phyloP scores from a whole-genome alignment of 2,113 vertebrate genomes.

The Alethe castanea region DNA sequence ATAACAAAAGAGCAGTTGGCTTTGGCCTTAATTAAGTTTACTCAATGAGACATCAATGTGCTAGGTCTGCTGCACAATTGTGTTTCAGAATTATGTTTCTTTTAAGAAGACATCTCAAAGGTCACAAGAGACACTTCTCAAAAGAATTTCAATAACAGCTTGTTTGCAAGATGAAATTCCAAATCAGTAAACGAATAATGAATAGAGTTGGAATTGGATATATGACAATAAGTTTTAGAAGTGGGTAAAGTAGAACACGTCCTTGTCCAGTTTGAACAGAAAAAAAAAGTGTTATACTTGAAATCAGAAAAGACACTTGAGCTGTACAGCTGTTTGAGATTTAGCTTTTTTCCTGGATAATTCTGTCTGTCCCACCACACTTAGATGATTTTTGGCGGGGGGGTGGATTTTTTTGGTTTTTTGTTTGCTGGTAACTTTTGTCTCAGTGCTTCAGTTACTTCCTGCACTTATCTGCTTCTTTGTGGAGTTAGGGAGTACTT shows the following conservation, averaged over 20 bases:
- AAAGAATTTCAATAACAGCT: conserved; percentile 23
- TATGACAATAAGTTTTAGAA: background rate
- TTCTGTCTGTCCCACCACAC: background rate
- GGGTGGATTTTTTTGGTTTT: background rate
- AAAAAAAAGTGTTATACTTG: background rate
- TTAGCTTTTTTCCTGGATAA: background rate
- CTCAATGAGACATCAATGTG: background rate
- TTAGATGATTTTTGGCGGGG: background rate
- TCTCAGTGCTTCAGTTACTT: background rate
- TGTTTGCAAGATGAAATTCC: conserved; percentile 35
- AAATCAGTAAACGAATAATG: conserved; percentile 42
- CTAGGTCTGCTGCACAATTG: conserved; percentile 9
- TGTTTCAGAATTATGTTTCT: conserved; percentile 24
- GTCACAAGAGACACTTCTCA: background rate
- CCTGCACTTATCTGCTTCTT: conserved; percentile 14
- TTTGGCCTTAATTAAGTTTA: conserved; percentile 30
- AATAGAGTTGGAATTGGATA: background rate
- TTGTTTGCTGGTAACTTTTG: background rate
- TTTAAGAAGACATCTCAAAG: background rate
- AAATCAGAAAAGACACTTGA: background rate
- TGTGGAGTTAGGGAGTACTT: conserved; percentile 7
- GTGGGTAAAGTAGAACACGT: background rate
- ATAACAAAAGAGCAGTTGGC: background rate
- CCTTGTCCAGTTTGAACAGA: background rate
- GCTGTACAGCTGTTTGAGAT: background rate